Evolutionary conservation across 1,140 invertebrate genomes (phyloP).

Genomic region (Pararge aegeria): DNA sequence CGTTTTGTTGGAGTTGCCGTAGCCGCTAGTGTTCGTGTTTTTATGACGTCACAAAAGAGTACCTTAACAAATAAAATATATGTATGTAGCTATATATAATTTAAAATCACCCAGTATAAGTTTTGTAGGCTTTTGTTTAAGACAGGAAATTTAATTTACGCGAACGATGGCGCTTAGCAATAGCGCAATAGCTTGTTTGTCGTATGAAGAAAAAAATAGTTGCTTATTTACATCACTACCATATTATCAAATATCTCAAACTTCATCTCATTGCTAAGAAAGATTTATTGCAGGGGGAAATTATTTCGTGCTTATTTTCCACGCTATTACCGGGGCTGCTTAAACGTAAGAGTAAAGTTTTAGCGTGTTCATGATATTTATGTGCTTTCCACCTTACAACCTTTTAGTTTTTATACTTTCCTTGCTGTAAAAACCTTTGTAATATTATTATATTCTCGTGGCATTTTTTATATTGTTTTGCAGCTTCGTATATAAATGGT

Average conservation of each 20-base stretch:
- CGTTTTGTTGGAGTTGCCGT: too few relatives aligned
- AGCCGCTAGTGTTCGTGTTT: too few relatives aligned
- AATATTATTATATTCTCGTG: background rate
- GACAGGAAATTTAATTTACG: too few relatives aligned
- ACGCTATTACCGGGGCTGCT: background rate
- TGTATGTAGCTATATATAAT: too few relatives aligned
- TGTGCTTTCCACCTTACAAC: background rate
- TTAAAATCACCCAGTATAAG: too few relatives aligned
- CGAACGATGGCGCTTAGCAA: too few relatives aligned
- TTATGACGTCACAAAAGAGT: too few relatives aligned
- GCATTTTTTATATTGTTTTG: background rate
- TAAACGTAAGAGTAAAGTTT: slow-evolving; percentile 2
- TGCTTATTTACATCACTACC: background rate
- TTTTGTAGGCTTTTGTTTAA: too few relatives aligned
- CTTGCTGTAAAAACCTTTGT: background rate
- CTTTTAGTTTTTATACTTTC: slow-evolving; percentile 3
- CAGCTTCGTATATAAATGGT: too few relatives aligned
- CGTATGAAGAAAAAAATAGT: background rate
- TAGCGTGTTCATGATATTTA: slow-evolving; percentile 3
- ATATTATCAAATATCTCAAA: background rate
- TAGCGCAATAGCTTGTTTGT: background rate
- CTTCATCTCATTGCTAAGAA: slow-evolving; percentile 4
- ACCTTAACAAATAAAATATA: too few relatives aligned
- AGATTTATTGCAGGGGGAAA: slow-evolving; percentile 6
- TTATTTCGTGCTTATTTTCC: slow-evolving; percentile 1